A percentile compares a stretch with the other conserved stretches of the same genome.
Evolutionary conservation across 1,140 invertebrate genomes (phyloP).

Genomic region (Campoletis sonorensis): DNA sequence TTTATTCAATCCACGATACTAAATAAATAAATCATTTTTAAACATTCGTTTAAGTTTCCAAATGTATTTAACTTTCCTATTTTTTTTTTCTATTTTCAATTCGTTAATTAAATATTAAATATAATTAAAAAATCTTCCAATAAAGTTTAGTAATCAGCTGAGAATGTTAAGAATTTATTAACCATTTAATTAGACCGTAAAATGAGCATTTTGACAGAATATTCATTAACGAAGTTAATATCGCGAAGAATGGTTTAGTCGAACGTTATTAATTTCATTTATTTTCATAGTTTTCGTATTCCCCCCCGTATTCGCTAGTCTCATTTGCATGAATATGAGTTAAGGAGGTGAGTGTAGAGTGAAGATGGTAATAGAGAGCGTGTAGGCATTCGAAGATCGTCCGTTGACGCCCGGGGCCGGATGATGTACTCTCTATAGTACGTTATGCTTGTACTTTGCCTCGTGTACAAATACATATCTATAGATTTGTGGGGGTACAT

Average conservation of each 20-base stretch:
- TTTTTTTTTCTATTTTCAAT: neutral
- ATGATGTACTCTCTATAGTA: neutral
- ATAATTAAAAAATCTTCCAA: too few species aligned
- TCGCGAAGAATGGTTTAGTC: neutral
- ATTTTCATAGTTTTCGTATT: conserved; percentile 13
- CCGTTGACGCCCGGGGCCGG: neutral
- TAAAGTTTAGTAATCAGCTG: too few species aligned
- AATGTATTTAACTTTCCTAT: too few species aligned
- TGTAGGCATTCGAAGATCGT: conserved; percentile 33
- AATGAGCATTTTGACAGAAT: neutral
- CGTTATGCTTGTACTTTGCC: conserved; percentile 8
- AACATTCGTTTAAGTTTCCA: too few species aligned
- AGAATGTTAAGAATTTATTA: too few species aligned
- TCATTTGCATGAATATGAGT: conserved; percentile 39
- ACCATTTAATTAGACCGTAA: neutral
- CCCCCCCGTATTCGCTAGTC: neutral
- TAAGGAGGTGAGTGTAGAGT: neutral
- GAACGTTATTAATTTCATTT: neutral
- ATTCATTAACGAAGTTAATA: neutral
- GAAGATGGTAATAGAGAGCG: conserved; percentile 21
- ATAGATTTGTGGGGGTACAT: conserved; percentile 12
- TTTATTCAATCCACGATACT: neutral
- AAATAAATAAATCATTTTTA: too few species aligned
- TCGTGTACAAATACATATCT: neutral
- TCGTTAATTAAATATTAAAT: too few species aligned